These are phyloP conservation scores for Polylopha cassiicola DNA, from an alignment of 2,888 invertebrate species.

Conservation along the genomic window DNA sequence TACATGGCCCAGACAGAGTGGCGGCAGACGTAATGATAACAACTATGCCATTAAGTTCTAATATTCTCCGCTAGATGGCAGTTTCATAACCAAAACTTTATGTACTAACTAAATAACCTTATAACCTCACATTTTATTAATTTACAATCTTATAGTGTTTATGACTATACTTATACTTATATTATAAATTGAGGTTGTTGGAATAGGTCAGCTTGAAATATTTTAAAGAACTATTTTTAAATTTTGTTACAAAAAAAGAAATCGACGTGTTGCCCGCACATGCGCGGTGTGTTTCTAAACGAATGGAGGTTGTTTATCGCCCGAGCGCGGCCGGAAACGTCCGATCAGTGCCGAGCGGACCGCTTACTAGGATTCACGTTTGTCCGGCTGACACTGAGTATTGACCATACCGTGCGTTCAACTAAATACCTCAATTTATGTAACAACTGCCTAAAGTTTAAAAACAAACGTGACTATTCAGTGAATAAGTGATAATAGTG, in stretches of 20 bases:
- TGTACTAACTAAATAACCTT: too few species aligned
- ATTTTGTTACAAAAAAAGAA: conserved; percentile 32
- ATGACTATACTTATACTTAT: too few species aligned
- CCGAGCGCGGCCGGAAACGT: conserved; percentile 47
- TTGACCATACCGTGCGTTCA: conserved; percentile 63
- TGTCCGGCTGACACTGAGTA: conserved; percentile 54
- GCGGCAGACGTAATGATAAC: too few species aligned
- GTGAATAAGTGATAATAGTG: conserved; percentile 50
- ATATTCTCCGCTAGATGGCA: too few species aligned
- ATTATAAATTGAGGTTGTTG: too few species aligned
- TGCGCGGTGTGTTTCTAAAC: conserved; percentile 40
- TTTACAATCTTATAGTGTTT: too few species aligned
- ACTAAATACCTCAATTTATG: conserved; percentile 44
- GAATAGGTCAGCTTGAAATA: background rate
- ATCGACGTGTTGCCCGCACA: conserved; percentile 47
- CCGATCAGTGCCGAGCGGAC: conserved; percentile 67
- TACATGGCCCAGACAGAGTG: too few species aligned
- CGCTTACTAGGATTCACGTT: conserved; percentile 53
- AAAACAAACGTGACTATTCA: conserved; percentile 41
- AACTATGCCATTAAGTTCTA: too few species aligned
- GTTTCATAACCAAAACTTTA: too few species aligned
- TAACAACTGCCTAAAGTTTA: conserved; percentile 41
- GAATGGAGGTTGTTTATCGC: conserved; percentile 38
- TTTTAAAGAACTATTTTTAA: conserved; percentile 1
- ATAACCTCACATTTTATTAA: too few species aligned